These are phyloP conservation scores for Noctua janthina DNA, from an alignment of 2,888 invertebrate species.

Conservation along the genomic window DNA sequence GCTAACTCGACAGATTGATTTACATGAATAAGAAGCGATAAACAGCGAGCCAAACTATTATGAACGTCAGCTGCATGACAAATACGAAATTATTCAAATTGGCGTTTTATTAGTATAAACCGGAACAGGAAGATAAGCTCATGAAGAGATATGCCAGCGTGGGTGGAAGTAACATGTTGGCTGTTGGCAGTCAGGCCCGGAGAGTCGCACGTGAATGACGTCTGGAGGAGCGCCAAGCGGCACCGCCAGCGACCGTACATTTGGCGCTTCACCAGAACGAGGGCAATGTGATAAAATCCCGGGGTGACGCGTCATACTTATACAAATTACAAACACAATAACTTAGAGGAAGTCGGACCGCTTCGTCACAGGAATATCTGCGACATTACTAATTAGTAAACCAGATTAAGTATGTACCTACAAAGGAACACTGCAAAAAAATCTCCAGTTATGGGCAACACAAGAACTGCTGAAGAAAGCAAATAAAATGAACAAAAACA, in stretches of 20 bases:
- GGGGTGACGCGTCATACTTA: slow-evolving; percentile 64
- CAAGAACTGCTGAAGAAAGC: background rate
- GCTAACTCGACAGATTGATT: slow-evolving; percentile 44
- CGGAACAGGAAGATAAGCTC: slow-evolving; percentile 83
- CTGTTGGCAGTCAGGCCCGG: slow-evolving; percentile 58
- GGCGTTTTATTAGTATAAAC: slow-evolving; percentile 61
- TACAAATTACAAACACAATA: slow-evolving; percentile 56
- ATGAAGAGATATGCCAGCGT: slow-evolving; percentile 70
- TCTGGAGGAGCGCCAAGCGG: slow-evolving; percentile 74
- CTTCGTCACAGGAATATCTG: slow-evolving; percentile 9
- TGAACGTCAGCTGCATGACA: slow-evolving; percentile 15
- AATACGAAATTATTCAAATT: slow-evolving; percentile 44
- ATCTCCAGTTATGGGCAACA: background rate
- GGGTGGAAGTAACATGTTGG: slow-evolving; percentile 74
- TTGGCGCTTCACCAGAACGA: slow-evolving; percentile 80
- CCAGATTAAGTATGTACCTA: background rate
- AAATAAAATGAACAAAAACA: slow-evolving; percentile 15
- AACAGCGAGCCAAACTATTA: slow-evolving; percentile 25
- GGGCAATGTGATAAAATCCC: slow-evolving; percentile 78
- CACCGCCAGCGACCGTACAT: slow-evolving; percentile 71
- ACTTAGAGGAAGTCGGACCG: slow-evolving; percentile 26
- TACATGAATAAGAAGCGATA: slow-evolving; percentile 30
- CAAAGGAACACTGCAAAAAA: background rate
- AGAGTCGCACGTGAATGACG: slow-evolving; percentile 78
- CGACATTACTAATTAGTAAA: background rate